Percentiles rank a stretch among this genome's conserved stretches.
phyloP scores from a whole-genome alignment of 2,888 invertebrate species.

The Dichetophora obliterata region DNA sequence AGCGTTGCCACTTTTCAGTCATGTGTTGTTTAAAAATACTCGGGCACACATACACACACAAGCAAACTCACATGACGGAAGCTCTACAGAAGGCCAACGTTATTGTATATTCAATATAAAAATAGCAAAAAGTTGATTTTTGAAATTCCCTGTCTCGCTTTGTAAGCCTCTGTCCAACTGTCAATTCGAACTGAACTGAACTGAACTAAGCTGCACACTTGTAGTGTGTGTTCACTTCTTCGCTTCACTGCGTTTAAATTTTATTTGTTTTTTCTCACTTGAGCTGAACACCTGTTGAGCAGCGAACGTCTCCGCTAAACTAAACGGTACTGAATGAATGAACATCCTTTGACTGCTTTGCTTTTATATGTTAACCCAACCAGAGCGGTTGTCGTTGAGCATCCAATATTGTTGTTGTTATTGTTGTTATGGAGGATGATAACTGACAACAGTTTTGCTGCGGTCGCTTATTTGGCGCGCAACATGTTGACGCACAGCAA shows the following conservation, averaged over 20 bases:
- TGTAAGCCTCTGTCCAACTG: not conserved
- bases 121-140: slow-evolving; percentile 15
- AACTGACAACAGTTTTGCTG: slow-evolving; percentile 6
- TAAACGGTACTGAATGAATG: slow-evolving; percentile 58
- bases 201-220: no score
- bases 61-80: not conserved
- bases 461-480: not conserved
- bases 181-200: not conserved
- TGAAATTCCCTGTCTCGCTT: not conserved
- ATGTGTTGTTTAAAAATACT: not conserved
- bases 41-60: not conserved
- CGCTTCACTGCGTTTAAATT: slow-evolving; percentile 45
- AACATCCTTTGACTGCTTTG: slow-evolving; percentile 54
- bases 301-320: slow-evolving; percentile 52
- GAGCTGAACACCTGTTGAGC: slow-evolving; percentile 43
- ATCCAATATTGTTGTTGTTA: slow-evolving; percentile 16
- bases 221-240: slow-evolving; percentile 16
- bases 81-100: not conserved
- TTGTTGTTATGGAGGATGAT: slow-evolving; percentile 4
- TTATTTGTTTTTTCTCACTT: slow-evolving; percentile 27
- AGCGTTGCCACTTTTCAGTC: not conserved
- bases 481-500: slow-evolving; percentile 1
- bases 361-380: slow-evolving; percentile 55
- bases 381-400: slow-evolving; percentile 32
- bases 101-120: not conserved